phyloP scores from a whole-genome alignment of 2,888 invertebrate genomes.

The Cheilosia vulpina region DNA sequence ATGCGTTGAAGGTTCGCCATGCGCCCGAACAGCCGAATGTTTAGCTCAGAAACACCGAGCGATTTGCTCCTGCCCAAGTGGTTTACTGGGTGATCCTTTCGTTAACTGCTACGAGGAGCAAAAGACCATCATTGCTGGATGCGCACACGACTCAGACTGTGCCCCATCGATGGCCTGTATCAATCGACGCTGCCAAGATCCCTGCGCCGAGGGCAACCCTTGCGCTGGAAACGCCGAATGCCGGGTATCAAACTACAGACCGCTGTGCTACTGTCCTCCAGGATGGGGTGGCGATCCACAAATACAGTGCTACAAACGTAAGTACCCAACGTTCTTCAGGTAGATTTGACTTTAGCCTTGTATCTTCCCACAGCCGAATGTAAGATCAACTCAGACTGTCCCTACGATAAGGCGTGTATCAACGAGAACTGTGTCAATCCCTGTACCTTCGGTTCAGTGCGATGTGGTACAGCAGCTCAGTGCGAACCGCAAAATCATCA shows the following conservation, averaged over 20 bases:
- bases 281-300: constrained; percentile 96
- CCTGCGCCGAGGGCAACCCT: constrained; percentile 90
- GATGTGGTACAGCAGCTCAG: constrained; percentile 91
- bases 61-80: constrained; percentile 89
- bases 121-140: constrained; percentile 86
- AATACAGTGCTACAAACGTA: constrained; percentile 93
- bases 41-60: constrained; percentile 90
- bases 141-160: constrained; percentile 90
- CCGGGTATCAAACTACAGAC: constrained; percentile 90
- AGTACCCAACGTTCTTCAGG: constrained; percentile 80
- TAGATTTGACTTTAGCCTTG: not conserved
- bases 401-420: constrained; percentile 92
- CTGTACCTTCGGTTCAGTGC: constrained; percentile 86
- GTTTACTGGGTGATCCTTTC: constrained; percentile 92
- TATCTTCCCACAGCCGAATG: constrained; percentile 88
- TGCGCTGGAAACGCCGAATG: constrained; percentile 94
- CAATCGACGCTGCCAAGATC: constrained; percentile 91
- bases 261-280: constrained; percentile 92
- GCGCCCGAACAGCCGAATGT: constrained; percentile 92
- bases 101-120: constrained; percentile 86
- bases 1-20: constrained; percentile 88
- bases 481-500: constrained; percentile 90
- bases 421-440: constrained; percentile 92
- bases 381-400: constrained; percentile 90
- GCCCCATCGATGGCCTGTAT: constrained; percentile 91